A percentile compares a stretch with the other conserved stretches of the same genome.
Evolutionary conservation across 2,113 vertebrate species (phyloP).

Genomic region (Rallus limicola): DNA sequence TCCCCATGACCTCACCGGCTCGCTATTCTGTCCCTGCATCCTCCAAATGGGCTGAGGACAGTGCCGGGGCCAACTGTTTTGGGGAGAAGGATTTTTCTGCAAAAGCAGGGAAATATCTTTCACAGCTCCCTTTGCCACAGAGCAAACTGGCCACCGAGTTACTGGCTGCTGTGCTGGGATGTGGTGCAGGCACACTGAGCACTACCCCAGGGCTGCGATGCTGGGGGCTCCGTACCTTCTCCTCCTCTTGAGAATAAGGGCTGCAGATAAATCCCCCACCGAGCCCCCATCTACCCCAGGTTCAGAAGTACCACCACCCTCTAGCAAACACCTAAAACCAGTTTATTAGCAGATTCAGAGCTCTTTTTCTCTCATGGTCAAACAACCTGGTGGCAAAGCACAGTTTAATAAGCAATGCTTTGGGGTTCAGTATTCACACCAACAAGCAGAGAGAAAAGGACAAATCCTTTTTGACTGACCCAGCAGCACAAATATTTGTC

Average conservation of each 20-base stretch:
- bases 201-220: rapidly evolving
- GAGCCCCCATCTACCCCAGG: neutral
- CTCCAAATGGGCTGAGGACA: constrained; percentile 50
- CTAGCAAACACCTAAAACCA: neutral
- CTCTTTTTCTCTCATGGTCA: neutral
- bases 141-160: neutral
- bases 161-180: rapidly evolving
- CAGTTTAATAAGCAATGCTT: neutral
- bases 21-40: constrained; percentile 69
- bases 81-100: neutral
- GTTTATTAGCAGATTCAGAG: neutral
- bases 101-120: neutral
- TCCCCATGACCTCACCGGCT: constrained; percentile 77
- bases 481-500: constrained; percentile 31
- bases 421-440: neutral
- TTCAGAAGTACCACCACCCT: neutral
- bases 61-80: neutral
- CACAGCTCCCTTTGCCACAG: neutral
- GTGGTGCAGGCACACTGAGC: neutral
- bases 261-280: neutral
- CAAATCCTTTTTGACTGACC: neutral
- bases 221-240: neutral
- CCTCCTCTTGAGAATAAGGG: neutral
- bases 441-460: neutral
- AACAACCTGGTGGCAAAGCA: neutral